Evolutionary conservation across 2,113 vertebrate species (phyloP).

Genomic region (Bungarus multicinctus): DNA sequence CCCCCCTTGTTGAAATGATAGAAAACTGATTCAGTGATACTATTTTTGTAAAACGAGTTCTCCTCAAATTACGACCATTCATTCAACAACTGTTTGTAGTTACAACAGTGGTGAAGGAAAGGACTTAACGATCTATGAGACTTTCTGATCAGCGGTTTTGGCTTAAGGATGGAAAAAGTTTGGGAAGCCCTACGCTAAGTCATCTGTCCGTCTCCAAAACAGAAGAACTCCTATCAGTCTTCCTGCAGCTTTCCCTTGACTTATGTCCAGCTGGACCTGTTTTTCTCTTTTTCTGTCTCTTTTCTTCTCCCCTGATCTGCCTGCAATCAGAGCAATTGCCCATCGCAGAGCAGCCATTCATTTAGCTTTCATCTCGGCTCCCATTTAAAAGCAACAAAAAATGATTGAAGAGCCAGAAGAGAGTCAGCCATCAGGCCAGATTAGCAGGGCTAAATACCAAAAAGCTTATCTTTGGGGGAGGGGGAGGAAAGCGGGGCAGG

Average conservation of each 20-base stretch:
- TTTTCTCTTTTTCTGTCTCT: background rate
- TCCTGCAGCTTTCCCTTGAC: background rate
- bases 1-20: no score
- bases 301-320: background rate
- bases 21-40: no score
- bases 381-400: slow-evolving; percentile 16
- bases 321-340: slow-evolving; percentile 27
- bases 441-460: slow-evolving; percentile 20
- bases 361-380: slow-evolving; percentile 16
- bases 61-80: no score
- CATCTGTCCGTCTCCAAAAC: background rate
- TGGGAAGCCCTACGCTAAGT: background rate
- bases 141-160: background rate
- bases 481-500: no score
- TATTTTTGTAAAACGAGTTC: no score
- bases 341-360: background rate
- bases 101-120: no score
- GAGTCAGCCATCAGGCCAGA: slow-evolving; percentile 12
- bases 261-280: background rate
- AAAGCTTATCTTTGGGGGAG: background rate
- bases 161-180: background rate
- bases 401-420: slow-evolving; percentile 9
- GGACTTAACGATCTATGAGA: background rate
- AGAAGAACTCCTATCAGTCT: background rate
- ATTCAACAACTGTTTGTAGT: no score